Evolutionary conservation across 37 sponge, comb jelly and placozoan species (phyloP), one percentile per base, ranked within the genome.

Genomic region (Mnemiopsis leidyi): DNA sequence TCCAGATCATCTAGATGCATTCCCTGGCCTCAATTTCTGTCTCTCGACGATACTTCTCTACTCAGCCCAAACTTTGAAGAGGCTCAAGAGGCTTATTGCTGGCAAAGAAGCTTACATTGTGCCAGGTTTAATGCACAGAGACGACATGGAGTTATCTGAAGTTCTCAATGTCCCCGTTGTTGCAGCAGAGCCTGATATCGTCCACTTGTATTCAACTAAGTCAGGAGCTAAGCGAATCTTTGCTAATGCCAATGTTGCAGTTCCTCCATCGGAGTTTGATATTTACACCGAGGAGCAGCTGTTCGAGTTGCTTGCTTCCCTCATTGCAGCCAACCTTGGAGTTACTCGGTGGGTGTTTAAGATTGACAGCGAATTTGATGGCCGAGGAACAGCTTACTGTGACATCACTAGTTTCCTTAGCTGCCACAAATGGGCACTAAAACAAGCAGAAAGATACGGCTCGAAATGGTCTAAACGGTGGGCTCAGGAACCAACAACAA

Each of bases 331-430:
- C 75, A 77, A 96, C 69, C 96, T 94, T 39, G 18, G 31, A n/a
- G 39, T 96, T 3, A 40, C 38, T 16, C 69, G 96, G 1, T 97
- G 98, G 98, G 18, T 96, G 40, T 96, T 97, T 88, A 97, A 97
- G 68, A 90, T 97, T 23, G 94, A 95, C 76, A 33, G 93, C 23
- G 94, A 95, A 35, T 61, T 94, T 69, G 93, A 93, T 26, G 95
- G 95, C 35, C 92, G 93, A 67, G 96, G 96, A 7, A 95, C 94
- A 95, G 99, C 99, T 0, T 95, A 95, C 90, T 98, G 97, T 95
- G 99, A 98, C 69, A 82, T 97, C 32, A 28, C 92, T 0, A 68
- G 33, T 9, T 35, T 38, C 68, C 95, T 98, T 0, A 18, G 69
- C 2, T 98, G 99, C 88, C 83, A 96, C 92, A 61, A 69, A 16